Evolutionary conservation across 2,797 vertebrate species (phyloP).

Genomic region (Lepilemur ruficaudatus): DNA sequence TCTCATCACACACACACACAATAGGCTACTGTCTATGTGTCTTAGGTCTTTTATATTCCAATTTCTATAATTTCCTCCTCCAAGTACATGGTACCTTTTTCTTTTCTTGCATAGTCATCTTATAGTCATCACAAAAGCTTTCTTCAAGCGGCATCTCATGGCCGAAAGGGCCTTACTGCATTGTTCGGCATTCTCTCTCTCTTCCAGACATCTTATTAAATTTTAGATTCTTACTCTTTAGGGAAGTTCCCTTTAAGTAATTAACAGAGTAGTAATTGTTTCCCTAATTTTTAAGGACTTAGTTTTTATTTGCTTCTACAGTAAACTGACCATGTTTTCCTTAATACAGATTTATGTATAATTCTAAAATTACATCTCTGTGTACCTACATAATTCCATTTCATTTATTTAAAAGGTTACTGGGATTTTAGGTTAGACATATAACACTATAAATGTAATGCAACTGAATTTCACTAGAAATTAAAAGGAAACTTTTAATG

Average conservation of each 20-base stretch:
- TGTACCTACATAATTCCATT: not conserved
- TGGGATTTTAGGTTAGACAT: too few relatives aligned
- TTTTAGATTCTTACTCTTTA: not conserved
- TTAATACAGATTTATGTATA: not conserved
- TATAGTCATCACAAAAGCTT: not conserved
- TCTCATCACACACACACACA: too few relatives aligned
- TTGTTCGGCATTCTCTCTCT: not conserved
- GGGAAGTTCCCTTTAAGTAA: not conserved
- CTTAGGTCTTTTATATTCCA: not conserved
- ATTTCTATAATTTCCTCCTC: not conserved
- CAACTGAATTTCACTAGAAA: not conserved
- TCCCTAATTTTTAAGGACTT: not conserved
- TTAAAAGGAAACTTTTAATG: not conserved
- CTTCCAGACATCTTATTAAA: not conserved
- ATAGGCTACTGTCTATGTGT: not conserved
- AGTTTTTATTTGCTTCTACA: not conserved
- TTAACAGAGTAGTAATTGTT: not conserved
- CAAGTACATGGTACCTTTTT: not conserved
- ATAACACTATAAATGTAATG: not conserved
- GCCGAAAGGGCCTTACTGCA: not conserved
- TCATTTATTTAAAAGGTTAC: not conserved
- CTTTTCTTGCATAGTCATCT: not conserved
- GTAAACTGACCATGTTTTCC: not conserved
- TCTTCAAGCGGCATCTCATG: not conserved
- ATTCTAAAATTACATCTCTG: not conserved